Percentiles rank a stretch among this genome's conserved stretches.
Evolutionary conservation across 2,888 invertebrate genomes (phyloP).

Genomic region (Aleiodes alternator): DNA sequence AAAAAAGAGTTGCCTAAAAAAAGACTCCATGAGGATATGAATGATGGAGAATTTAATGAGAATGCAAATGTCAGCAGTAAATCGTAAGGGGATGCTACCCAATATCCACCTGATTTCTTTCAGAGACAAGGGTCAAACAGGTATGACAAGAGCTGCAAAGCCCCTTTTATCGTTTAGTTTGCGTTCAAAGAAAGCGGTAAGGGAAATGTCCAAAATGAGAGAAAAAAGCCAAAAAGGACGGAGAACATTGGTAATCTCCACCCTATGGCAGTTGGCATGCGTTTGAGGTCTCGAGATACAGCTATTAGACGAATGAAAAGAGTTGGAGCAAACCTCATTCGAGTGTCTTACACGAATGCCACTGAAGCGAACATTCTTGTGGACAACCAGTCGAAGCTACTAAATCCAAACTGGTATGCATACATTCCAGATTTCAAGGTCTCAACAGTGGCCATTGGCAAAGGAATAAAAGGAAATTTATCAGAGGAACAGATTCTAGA

Average conservation of each 20-base stretch:
- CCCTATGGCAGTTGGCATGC: not conserved
- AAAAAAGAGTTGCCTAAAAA: no score
- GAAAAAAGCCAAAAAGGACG: not conserved
- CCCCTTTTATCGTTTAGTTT: not conserved
- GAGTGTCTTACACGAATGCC: not conserved
- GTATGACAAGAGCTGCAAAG: no score
- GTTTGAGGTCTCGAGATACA: not conserved
- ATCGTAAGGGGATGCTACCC: no score
- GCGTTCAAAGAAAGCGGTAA: not conserved
- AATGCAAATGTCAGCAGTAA: no score
- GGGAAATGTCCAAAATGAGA: not conserved
- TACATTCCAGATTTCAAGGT: slow-evolving; percentile 19
- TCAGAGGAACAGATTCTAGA: not conserved
- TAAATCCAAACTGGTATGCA: not conserved
- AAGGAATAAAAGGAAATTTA: not conserved
- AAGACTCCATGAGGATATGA: no score
- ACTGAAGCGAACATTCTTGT: not conserved
- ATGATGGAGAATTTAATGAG: no score
- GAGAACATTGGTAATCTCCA: not conserved
- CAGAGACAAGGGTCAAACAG: no score
- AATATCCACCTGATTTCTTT: no score
- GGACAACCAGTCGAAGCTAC: not conserved
- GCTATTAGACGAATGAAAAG: not conserved
- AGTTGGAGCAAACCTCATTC: not conserved
- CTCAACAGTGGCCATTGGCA: not conserved